Evolutionary conservation across 2,797 vertebrate species (phyloP), one percentile per base, ranked within the genome.

Genomic region (Spinus olivaceus): DNA sequence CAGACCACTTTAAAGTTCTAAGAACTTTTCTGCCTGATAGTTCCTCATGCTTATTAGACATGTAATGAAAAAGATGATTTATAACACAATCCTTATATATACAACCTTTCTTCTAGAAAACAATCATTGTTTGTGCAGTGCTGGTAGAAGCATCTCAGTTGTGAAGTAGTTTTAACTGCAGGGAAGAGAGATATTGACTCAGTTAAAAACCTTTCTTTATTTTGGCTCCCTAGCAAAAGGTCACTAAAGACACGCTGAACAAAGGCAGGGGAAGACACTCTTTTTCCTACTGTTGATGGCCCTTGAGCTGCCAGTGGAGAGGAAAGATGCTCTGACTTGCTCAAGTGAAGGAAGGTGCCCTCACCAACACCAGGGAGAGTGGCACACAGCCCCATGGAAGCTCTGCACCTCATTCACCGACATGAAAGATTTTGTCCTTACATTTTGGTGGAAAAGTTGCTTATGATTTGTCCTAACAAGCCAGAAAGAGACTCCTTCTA

Each of bases 41-140:
- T 63, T 81, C 47, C n/a, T 84, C 28, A 41, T 81, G 21, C 28
- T 84, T 63, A 35, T 37, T 63, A 76, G 28, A 67, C 41, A 21
- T 9, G 6, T 41, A 60, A 64, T 46, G 46, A 82, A 73, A 86
- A 92, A 53, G 11, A 53, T 27, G 7, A 81, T 92, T 74, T 93
- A 86, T 78, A 72, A 47, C 44, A n/a, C 41, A 78, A 27, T 86
- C 32, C 14, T 93, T 76, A 33, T 11, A 78, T 32, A 73, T 39
- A 80, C 35, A 90, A 60, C 35, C 47, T 91, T 92, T 92, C 57
- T 88, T 83, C 82, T 73, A 90, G 80, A 94, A 92, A 91, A 86
- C 13, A 63, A 32, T 56, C 6, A 2, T 70, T 16, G 0, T 73
- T 87, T 90, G 72, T 91, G 50, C n/a, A 57, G 14, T 57, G n/a